A percentile compares a stretch with the other conserved stretches of the same genome.
These are phyloP conservation scores for Chrysocyon brachyurus DNA, from an alignment of 2,797 vertebrate genomes.

Conservation along the genomic window DNA sequence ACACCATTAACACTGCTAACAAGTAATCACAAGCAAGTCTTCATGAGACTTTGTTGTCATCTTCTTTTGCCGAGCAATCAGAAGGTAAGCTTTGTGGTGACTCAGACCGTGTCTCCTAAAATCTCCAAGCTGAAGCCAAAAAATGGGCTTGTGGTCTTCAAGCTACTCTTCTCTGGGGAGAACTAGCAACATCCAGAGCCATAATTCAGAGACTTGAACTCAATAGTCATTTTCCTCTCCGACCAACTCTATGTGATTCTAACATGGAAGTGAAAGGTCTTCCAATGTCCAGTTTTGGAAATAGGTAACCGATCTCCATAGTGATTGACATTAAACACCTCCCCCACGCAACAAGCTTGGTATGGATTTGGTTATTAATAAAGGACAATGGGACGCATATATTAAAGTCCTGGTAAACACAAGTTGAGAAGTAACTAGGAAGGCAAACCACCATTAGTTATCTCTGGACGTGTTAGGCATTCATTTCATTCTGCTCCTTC, in stretches of 20 bases:
- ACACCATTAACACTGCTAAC: background rate
- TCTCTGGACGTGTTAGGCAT: conserved; percentile 83
- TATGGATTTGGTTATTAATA: conserved; percentile 69
- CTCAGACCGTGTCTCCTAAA: conserved; percentile 62
- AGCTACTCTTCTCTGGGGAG: conserved; percentile 61
- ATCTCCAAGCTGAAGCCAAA: conserved; percentile 77
- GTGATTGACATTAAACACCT: background rate
- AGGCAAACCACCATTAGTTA: conserved; percentile 44
- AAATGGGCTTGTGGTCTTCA: conserved; percentile 42
- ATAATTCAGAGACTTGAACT: conserved; percentile 29
- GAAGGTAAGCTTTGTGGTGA: conserved; percentile 60
- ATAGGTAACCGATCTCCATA: conserved; percentile 31
- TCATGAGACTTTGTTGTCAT: background rate
- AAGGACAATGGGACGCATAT: conserved; percentile 61
- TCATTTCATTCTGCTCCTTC: conserved; percentile 84
- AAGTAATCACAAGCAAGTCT: background rate
- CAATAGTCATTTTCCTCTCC: conserved; percentile 24
- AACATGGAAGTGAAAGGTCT: conserved; percentile 45
- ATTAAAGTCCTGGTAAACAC: conserved; percentile 76
- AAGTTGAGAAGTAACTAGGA: conserved; percentile 81
- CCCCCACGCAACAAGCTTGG: conserved; percentile 8
- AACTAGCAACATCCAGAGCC: conserved; percentile 53
- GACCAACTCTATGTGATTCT: conserved; percentile 30
- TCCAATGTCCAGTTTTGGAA: conserved; percentile 54
- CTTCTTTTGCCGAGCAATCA: conserved; percentile 78